Conservation (phyloP, 2,888 invertebrate genomes). For the Drosophila siamana region DNA sequence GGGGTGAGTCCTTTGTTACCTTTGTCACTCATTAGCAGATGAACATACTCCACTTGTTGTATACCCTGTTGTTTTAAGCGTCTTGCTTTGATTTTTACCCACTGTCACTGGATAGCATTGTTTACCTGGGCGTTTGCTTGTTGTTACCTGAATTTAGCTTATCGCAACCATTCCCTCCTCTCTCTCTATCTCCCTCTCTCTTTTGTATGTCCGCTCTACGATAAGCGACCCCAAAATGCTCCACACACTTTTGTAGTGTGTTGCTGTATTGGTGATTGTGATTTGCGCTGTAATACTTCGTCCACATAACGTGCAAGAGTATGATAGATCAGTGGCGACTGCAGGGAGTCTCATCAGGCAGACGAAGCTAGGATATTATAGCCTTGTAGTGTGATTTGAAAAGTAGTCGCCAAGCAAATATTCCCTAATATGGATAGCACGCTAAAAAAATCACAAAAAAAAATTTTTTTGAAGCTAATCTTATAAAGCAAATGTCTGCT, state of each 20-base stretch:
- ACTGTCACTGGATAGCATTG: constrained; percentile 40
- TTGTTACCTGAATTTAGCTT: constrained; percentile 69
- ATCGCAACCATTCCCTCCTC: constrained; percentile 48
- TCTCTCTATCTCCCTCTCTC: not conserved
- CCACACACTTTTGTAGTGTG: constrained; percentile 10
- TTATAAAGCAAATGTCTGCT: too few relatives aligned
- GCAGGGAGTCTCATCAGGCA: too few relatives aligned
- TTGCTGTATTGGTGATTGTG: constrained; percentile 35
- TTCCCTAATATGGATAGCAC: too few relatives aligned
- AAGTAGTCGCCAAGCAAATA: too few relatives aligned
- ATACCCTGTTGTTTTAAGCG: constrained; percentile 6
- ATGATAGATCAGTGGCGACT: not conserved
- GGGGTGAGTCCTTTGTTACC: constrained; percentile 84
- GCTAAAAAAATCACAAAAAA: too few relatives aligned
- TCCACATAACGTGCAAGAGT: not conserved
- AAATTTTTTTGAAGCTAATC: too few relatives aligned
- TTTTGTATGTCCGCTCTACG: constrained; percentile 26
- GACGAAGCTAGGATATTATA: too few relatives aligned
- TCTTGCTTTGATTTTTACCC: constrained; percentile 10
- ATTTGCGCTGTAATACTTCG: constrained; percentile 31
- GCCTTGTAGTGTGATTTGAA: too few relatives aligned
- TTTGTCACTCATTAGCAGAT: too few relatives aligned
- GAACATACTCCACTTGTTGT: not conserved
- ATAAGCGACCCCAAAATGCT: constrained; percentile 61
- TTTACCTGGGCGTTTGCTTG: constrained; percentile 67